Evolutionary conservation across 2,888 invertebrate species (phyloP).

Genomic region (Belgica antarctica): DNA sequence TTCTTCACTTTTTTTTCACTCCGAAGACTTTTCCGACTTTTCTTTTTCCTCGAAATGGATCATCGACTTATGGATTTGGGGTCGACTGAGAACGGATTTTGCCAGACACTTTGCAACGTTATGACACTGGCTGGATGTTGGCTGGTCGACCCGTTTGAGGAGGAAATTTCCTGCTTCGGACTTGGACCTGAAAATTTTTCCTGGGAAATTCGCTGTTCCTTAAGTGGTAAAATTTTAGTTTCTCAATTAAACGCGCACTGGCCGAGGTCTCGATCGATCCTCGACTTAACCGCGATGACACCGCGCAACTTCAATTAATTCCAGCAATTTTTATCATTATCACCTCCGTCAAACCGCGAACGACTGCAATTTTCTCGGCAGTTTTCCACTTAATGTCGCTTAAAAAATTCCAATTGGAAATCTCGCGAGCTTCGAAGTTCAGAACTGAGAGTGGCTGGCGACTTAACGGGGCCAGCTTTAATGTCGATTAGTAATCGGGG

Average conservation of each 20-base stretch:
- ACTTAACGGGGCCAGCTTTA: no score
- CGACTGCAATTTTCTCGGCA: not conserved
- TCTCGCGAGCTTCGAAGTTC: not conserved
- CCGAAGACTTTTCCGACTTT: conserved; percentile 41
- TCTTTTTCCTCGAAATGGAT: conserved; percentile 5
- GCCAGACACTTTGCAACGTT: not conserved
- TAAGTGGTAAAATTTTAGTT: not conserved
- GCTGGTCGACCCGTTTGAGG: not conserved
- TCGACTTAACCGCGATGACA: not conserved
- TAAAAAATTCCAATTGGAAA: not conserved
- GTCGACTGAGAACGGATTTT: not conserved
- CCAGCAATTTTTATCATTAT: not conserved
- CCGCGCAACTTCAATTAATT: not conserved
- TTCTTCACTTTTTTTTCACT: conserved; percentile 31
- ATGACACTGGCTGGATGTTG: conserved; percentile 12
- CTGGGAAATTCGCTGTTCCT: conserved; percentile 6
- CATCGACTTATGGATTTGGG: not conserved
- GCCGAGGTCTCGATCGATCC: not conserved
- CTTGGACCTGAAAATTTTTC: not conserved
- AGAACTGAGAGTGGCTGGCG: not conserved
- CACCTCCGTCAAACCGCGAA: not conserved
- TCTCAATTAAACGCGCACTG: not conserved
- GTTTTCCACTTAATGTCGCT: not conserved
- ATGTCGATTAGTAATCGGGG: no score
- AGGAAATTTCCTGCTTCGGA: not conserved